Conservation (phyloP, 2,888 invertebrate species). For the Creontiades dilutus region DNA sequence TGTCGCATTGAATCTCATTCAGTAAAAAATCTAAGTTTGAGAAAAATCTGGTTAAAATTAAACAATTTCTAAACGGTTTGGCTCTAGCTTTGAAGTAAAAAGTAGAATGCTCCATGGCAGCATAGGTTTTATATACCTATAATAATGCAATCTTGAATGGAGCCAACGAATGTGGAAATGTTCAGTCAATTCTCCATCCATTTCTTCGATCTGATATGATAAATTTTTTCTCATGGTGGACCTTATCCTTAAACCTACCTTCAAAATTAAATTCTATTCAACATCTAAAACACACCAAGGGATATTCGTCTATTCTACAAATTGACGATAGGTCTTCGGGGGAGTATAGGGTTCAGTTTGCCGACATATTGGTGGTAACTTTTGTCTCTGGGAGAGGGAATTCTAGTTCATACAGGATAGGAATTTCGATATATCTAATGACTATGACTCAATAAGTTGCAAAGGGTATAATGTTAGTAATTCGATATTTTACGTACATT, state of each 20-base stretch:
- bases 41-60: no score
- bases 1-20: neutral
- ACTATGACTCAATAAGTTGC: neutral
- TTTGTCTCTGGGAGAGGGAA: neutral
- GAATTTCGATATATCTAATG: neutral
- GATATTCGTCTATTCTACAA: constrained; percentile 24
- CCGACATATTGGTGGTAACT: constrained; percentile 19
- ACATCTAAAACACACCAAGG: constrained; percentile 52
- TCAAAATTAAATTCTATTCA: constrained; percentile 20
- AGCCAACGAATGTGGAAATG: neutral
- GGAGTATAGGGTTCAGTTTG: constrained; percentile 18
- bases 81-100: neutral
- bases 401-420: neutral
- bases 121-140: no score
- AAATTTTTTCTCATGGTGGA: neutral
- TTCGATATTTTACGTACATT: neutral
- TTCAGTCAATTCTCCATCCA: constrained; percentile 8
- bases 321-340: constrained; percentile 1
- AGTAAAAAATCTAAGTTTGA: no score
- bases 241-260: neutral
- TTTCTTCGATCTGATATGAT: neutral
- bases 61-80: no score
- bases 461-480: neutral
- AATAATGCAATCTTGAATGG: no score
- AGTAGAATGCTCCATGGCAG: no score